phyloP scores from a whole-genome alignment of 2,888 invertebrate species.

The Cerastis leucographa region DNA sequence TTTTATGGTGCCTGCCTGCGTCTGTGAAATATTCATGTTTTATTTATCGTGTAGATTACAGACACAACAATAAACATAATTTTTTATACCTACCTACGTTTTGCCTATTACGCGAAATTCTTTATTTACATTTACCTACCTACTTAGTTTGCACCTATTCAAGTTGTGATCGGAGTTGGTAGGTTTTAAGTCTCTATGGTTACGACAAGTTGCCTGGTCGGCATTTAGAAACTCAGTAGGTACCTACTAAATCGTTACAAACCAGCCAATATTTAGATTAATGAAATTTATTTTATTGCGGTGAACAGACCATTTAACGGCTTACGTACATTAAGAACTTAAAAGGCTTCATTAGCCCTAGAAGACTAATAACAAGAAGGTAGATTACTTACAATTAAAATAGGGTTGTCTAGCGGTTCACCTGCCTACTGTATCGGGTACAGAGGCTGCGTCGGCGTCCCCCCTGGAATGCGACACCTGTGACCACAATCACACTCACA shows the following conservation, averaged over 20 bases:
- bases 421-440: slow-evolving; percentile 81
- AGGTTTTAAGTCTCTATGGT: not conserved
- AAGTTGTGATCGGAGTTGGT: not conserved
- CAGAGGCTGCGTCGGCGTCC: slow-evolving; percentile 87
- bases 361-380: not conserved
- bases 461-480: slow-evolving; percentile 88
- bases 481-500: slow-evolving; percentile 84
- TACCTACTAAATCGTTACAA: not conserved
- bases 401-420: slow-evolving; percentile 79
- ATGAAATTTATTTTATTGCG: not conserved
- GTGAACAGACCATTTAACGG: not conserved
- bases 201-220: not conserved
- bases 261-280: slow-evolving; percentile 13
- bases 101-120: slow-evolving; percentile 6
- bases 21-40: not conserved
- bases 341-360: not conserved
- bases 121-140: not conserved
- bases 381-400: slow-evolving; percentile 74
- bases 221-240: not conserved
- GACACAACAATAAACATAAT: not conserved
- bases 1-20: not conserved
- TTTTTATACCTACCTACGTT: not conserved
- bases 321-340: not conserved
- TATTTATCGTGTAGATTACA: not conserved
- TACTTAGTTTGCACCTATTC: slow-evolving; percentile 7